A percentile compares a stretch with the other conserved stretches of the same genome.
phyloP scores from a whole-genome alignment of 2,888 invertebrate species.

The Parnassius smintheus region DNA sequence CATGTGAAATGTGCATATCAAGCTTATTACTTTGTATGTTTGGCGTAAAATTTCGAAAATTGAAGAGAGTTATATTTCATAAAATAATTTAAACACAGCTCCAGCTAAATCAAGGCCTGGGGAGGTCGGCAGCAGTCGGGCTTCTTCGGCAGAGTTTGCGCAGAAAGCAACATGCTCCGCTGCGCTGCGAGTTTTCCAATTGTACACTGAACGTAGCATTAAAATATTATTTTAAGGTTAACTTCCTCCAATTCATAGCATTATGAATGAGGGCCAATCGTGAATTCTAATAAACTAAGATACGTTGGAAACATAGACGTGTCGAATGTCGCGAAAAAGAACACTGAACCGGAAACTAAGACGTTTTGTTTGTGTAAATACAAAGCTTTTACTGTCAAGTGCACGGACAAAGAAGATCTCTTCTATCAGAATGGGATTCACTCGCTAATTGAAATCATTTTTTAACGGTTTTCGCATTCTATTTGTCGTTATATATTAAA shows the following conservation, averaged over 20 bases:
- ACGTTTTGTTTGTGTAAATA: conserved; percentile 80
- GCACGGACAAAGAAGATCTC: conserved; percentile 77
- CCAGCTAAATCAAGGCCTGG: conserved; percentile 39
- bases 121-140: conserved; percentile 50
- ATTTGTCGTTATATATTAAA: conserved; percentile 48
- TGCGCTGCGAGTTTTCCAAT: conserved; percentile 63
- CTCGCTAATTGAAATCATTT: conserved; percentile 52
- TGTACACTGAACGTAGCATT: conserved; percentile 71
- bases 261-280: conserved; percentile 56
- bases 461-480: conserved; percentile 52
- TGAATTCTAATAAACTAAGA: conserved; percentile 44
- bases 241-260: conserved; percentile 52
- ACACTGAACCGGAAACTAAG: conserved; percentile 71
- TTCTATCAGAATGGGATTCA: conserved; percentile 53
- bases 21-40: conserved; percentile 14
- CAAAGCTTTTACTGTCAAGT: conserved; percentile 78
- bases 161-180: conserved; percentile 47
- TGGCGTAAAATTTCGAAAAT: conserved; percentile 23
- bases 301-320: conserved; percentile 49
- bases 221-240: conserved; percentile 79
- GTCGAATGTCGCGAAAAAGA: conserved; percentile 78
- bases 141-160: conserved; percentile 55
- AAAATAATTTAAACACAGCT: conserved; percentile 22
- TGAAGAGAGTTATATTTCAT: conserved; percentile 23
- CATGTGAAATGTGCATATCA: conserved; percentile 9